Base-by-base conservation (phyloP, 1,140 invertebrate species). In the Drosophila biarmipes region DNA sequence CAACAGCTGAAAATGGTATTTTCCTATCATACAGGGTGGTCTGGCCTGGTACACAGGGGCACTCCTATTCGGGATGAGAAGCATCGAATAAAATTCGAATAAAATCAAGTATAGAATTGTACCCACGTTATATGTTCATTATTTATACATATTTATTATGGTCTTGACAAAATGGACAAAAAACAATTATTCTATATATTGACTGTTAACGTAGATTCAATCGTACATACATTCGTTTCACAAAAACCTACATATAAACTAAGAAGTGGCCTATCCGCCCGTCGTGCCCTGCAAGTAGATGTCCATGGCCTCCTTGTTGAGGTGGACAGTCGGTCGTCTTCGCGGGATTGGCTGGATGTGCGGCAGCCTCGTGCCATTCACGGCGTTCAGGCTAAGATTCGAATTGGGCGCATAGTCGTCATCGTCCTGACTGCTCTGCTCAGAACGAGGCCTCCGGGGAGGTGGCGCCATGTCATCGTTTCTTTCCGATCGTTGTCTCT, bases 261-360 rank as follows among this genome's bases (percentile, higher is more conserved):
- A 15, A 38, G 0, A 15, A 43, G 2, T 43, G 10, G 4, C 2
- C 10, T 43, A 43, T 11, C 40, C 40, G 10, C 86, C 86, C 0
- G 86, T 90, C 21, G 69, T 90, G 1, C 86, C 86, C 6, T 49
- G 51, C 53, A 90, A 15, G 19, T 90, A 90, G 4, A 90, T 90
- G 6, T 90, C 74, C 81, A 81, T 72, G 0, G 55, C 57, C 0
- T 14, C 10, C 15, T 80, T 64, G 19, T 78, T 71, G 0, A 67
- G 6, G 15, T 56, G 51, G 0, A 72, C 49, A 6, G 58, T 48
- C 4, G 74, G 62, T 0, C 80, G 80, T 6, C 85, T 42, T 35
- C 53, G 75, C 2, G 85, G 85, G 6, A 90, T 86, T 0, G 85
- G 85, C 34, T 90, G 85, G 11, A 80, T 40, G 12, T 90, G 52